A percentile compares a stretch with the other conserved stretches of the same genome.
Conservation (phyloP, 2,797 vertebrate species). For the Pteronotus mesoamericanus region DNA sequence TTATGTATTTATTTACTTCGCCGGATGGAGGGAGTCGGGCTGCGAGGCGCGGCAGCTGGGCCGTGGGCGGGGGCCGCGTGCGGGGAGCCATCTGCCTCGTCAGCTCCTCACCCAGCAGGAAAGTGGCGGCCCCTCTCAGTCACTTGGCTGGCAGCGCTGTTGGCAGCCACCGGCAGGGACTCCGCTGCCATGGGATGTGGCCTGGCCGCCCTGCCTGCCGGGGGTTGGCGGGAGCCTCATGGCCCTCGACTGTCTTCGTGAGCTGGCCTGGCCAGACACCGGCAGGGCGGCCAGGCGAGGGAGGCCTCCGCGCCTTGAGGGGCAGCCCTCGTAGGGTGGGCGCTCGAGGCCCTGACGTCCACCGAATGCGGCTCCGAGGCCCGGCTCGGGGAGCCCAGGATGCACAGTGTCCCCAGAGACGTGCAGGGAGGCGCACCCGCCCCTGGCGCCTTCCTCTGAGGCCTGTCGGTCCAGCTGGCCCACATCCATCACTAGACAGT, state of each 20-base stretch:
- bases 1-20: conserved; percentile 52
- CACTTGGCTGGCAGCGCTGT: neutral
- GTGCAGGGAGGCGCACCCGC: neutral
- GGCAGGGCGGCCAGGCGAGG: neutral
- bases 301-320: neutral
- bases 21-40: neutral
- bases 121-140: neutral
- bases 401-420: neutral
- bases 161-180: neutral
- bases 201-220: neutral
- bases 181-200: fast-evolving
- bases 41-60: neutral
- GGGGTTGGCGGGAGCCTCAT: fast-evolving
- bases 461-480: neutral
- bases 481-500: neutral
- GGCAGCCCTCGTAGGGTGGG: too few relatives aligned
- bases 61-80: neutral
- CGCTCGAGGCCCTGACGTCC: fast-evolving
- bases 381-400: neutral
- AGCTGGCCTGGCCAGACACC: neutral
- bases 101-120: neutral
- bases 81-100: conserved; percentile 22
- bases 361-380: neutral
- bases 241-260: neutral
- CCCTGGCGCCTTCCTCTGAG: neutral